These are phyloP conservation scores for Tiliacea aurago DNA, from an alignment of 2,888 invertebrate genomes.

Conservation along the genomic window DNA sequence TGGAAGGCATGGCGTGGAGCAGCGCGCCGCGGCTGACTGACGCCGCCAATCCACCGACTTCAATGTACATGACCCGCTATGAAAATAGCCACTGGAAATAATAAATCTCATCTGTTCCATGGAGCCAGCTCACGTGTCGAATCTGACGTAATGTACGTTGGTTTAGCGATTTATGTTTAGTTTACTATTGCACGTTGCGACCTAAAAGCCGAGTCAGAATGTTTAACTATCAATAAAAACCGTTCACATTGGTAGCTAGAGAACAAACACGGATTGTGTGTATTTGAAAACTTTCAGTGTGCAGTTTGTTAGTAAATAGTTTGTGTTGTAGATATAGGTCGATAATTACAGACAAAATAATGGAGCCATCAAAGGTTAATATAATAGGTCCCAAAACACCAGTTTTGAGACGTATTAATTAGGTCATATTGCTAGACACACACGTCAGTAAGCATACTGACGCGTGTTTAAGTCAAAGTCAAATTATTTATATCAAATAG, in stretches of 20 bases:
- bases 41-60: conserved; percentile 69
- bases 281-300: conserved; percentile 12
- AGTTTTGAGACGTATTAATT: background rate
- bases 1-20: conserved; percentile 67
- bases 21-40: conserved; percentile 78
- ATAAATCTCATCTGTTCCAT: conserved; percentile 79
- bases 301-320: background rate
- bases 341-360: too few species aligned
- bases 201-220: conserved; percentile 57
- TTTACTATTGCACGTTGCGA: conserved; percentile 67
- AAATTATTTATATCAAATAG: too few species aligned
- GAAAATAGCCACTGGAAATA: conserved; percentile 87
- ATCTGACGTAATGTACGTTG: conserved; percentile 79
- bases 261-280: conserved; percentile 13
- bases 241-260: conserved; percentile 19
- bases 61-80: conserved; percentile 81
- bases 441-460: background rate
- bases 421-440: background rate
- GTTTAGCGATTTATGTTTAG: conserved; percentile 73
- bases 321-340: background rate
- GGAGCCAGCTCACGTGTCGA: conserved; percentile 79
- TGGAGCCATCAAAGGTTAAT: background rate
- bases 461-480: too few species aligned
- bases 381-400: background rate
- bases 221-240: conserved; percentile 57